Evolutionary conservation across 2,888 invertebrate genomes (phyloP).

Genomic region (Clistopyga incitator): DNA sequence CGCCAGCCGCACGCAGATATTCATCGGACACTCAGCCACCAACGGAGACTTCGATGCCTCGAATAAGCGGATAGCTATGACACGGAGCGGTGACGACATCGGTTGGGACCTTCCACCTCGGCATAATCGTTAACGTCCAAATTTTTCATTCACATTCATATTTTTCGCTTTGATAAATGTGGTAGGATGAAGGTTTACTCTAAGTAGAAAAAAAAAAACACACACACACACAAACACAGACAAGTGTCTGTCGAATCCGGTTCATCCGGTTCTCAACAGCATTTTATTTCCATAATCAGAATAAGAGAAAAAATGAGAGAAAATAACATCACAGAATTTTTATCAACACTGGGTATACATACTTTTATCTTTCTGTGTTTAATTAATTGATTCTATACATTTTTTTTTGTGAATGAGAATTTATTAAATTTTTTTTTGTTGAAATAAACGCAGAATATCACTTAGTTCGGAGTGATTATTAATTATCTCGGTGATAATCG

Average conservation of each 20-base stretch:
- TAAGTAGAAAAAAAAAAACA: neutral
- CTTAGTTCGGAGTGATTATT: neutral
- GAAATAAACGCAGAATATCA: neutral
- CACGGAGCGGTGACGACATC: neutral
- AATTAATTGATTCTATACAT: neutral
- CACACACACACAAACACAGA: too few species aligned
- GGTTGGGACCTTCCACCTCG: conserved; percentile 4
- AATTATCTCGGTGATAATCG: neutral
- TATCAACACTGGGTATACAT: conserved; percentile 11
- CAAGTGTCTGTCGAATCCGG: neutral
- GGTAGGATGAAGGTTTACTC: neutral
- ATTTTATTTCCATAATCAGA: neutral
- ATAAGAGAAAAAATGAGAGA: conserved; percentile 1
- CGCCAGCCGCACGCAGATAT: conserved; percentile 40
- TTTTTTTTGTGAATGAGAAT: too few species aligned
- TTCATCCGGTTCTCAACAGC: neutral
- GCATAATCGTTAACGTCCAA: neutral
- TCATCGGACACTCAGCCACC: neutral
- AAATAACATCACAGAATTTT: neutral
- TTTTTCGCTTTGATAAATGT: neutral
- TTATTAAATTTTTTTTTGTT: neutral
- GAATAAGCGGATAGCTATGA: conserved; percentile 18
- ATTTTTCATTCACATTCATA: neutral
- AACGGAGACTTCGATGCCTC: conserved; percentile 29
- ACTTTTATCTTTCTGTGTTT: neutral